Percentiles rank a stretch among this genome's conserved stretches.
phyloP scores from a whole-genome alignment of 2,113 vertebrate genomes.

The Urocynchramus pylzowi region DNA sequence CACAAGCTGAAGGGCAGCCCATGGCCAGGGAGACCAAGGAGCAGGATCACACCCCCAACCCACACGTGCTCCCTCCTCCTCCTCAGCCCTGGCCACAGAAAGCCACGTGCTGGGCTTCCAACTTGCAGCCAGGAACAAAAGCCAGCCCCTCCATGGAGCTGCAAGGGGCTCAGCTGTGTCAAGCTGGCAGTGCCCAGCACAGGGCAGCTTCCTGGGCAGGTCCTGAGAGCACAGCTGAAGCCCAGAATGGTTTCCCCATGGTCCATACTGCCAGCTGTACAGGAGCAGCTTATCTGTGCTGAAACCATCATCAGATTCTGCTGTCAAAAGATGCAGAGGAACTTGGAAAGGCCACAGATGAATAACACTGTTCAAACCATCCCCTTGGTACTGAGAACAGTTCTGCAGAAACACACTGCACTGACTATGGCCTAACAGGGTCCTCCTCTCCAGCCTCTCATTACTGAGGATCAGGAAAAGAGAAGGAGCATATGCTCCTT shows the following conservation, averaged over 20 bases:
- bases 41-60: neutral
- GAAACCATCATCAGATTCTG: neutral
- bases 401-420: neutral
- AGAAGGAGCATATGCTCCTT: neutral
- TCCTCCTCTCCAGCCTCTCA: neutral
- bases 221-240: neutral
- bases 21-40: neutral
- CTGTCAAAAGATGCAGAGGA: neutral
- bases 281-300: neutral
- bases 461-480: neutral
- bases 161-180: neutral
- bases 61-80: neutral
- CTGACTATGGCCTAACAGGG: neutral
- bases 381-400: neutral
- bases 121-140: neutral
- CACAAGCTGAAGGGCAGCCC: neutral
- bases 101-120: accelerated
- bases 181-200: neutral
- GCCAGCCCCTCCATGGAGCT: neutral
- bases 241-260: neutral
- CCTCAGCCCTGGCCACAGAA: neutral
- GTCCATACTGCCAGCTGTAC: neutral
- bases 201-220: neutral
- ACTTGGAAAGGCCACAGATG: neutral
- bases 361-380: neutral